Evolutionary conservation across 2,113 vertebrate species (phyloP).

Genomic region (Ahaetulla prasina): DNA sequence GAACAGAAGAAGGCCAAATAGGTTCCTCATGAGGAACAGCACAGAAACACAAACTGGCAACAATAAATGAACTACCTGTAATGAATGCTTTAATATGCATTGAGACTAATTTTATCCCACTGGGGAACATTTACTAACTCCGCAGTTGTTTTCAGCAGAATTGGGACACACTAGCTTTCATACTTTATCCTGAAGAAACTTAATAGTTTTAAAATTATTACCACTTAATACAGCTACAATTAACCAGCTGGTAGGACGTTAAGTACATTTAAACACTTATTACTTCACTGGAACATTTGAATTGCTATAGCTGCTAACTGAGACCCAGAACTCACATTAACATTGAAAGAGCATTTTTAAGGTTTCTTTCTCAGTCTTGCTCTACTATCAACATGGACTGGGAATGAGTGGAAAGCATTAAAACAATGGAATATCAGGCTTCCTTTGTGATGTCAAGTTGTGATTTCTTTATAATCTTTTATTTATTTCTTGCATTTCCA

Average conservation of each 20-base stretch:
- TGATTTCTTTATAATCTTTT: background rate
- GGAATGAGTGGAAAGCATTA: background rate
- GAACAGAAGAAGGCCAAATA: background rate
- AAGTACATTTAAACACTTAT: background rate
- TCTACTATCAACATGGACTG: background rate
- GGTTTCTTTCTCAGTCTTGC: background rate
- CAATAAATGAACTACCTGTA: background rate
- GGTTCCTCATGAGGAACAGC: background rate
- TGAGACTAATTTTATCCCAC: background rate
- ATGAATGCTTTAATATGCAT: background rate
- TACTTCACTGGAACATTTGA: constrained; percentile 11
- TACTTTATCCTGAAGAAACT: background rate
- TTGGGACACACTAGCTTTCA: background rate
- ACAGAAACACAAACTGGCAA: background rate
- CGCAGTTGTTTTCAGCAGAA: background rate
- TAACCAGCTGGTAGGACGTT: background rate
- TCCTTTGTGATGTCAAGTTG: background rate
- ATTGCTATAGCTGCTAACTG: background rate
- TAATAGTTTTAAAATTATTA: background rate
- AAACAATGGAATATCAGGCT: background rate
- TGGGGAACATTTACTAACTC: background rate
- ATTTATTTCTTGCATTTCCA: background rate
- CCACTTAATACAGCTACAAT: background rate
- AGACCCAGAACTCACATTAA: background rate
- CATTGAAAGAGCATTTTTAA: background rate